Percentiles rank a stretch among this genome's conserved stretches.
phyloP scores from a whole-genome alignment of 2,797 vertebrate species.

The Periparus ater region DNA sequence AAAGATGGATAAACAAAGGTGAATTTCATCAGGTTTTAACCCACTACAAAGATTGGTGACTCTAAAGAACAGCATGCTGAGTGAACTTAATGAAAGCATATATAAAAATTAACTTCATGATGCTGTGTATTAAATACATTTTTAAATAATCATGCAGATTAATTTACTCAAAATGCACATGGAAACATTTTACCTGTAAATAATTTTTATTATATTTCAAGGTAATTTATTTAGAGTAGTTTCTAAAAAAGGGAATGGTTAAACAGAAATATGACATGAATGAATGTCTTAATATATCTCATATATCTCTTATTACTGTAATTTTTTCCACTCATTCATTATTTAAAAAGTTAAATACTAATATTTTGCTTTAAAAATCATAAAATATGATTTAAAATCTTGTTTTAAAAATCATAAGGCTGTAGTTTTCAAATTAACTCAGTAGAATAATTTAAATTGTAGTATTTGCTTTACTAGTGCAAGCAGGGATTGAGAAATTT shows the following conservation, averaged over 20 bases:
- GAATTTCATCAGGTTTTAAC: background rate
- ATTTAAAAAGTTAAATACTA: slow-evolving; percentile 43
- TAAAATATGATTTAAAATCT: slow-evolving; percentile 26
- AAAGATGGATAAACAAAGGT: background rate
- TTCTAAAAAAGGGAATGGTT: slow-evolving; percentile 9
- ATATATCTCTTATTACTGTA: slow-evolving; percentile 36
- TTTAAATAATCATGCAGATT: background rate
- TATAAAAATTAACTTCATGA: background rate
- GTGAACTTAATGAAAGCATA: background rate
- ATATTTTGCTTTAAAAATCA: slow-evolving; percentile 65
- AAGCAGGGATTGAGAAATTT: slow-evolving; percentile 57
- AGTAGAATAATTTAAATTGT: slow-evolving; percentile 55
- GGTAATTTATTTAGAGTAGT: background rate
- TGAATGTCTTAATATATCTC: slow-evolving; percentile 41
- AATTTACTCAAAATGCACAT: background rate
- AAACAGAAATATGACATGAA: slow-evolving; percentile 22
- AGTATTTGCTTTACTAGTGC: slow-evolving; percentile 60
- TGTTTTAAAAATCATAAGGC: slow-evolving; percentile 60
- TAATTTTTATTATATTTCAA: background rate
- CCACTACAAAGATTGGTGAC: background rate
- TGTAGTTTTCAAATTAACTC: slow-evolving; percentile 61
- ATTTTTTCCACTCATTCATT: slow-evolving; percentile 22
- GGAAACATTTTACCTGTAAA: background rate
- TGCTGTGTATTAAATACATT: background rate
- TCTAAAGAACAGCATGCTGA: background rate